Evolutionary conservation across 2,113 vertebrate genomes (phyloP).

Genomic region (Oreochromis spilurus): DNA sequence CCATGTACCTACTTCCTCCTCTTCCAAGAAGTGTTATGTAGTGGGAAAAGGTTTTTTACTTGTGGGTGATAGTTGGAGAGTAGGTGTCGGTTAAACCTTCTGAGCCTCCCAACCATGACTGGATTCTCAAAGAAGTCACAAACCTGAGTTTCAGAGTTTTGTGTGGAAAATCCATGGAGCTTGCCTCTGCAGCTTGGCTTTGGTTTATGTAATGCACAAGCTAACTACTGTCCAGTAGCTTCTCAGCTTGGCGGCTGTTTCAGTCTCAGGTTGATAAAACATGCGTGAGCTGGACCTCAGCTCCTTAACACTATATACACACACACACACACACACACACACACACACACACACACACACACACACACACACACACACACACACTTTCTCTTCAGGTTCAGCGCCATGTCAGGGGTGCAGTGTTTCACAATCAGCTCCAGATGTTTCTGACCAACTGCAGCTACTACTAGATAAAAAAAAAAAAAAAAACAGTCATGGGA

Average conservation of each 20-base stretch:
- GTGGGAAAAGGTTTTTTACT: background rate
- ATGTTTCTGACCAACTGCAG: conserved; percentile 28
- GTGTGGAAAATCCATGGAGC: conserved; percentile 4
- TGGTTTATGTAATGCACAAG: background rate
- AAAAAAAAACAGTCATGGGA: background rate
- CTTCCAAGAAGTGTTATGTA: background rate
- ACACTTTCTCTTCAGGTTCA: background rate
- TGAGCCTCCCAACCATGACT: conserved; percentile 6
- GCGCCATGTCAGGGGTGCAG: background rate
- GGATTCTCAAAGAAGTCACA: background rate
- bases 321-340: background rate
- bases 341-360: background rate
- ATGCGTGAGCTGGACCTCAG: background rate
- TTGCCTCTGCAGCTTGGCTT: conserved; percentile 10
- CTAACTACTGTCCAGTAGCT: background rate
- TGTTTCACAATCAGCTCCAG: conserved; percentile 43
- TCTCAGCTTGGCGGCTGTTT: background rate
- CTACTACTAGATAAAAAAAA: background rate
- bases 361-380: background rate
- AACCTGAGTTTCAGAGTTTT: background rate
- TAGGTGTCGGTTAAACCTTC: conserved; percentile 18
- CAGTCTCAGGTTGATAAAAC: conserved; percentile 23
- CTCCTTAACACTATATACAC: conserved; percentile 7
- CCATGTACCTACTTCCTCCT: no score
- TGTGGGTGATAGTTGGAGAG: background rate